These are phyloP conservation scores for Folsomia manolachei DNA, from an alignment of 2,888 invertebrate genomes.

Conservation along the genomic window DNA sequence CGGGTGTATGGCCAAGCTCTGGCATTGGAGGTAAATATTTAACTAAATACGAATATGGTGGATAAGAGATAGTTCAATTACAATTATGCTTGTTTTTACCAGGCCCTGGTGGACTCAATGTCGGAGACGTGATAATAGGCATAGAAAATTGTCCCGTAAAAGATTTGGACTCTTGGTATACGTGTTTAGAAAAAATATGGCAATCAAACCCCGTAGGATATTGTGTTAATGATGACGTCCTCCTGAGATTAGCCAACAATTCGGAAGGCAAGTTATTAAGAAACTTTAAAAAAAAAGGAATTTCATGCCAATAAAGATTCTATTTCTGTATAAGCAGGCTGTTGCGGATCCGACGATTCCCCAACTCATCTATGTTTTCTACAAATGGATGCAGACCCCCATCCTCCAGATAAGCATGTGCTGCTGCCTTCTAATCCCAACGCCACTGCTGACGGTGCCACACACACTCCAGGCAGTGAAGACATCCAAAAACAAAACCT, in stretches of 20 bases:
- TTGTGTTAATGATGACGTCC: conserved; percentile 44
- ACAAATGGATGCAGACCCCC: conserved; percentile 26
- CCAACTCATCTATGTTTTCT: conserved; percentile 49
- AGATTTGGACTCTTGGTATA: conserved; percentile 48
- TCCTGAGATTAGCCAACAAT: conserved; percentile 45
- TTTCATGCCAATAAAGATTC: neutral
- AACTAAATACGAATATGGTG: no score
- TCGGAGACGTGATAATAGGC: conserved; percentile 48
- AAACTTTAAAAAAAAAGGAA: neutral
- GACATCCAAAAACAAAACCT: conserved; percentile 16
- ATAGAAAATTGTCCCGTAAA: conserved; percentile 48
- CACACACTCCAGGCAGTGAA: no score
- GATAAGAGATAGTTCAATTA: neutral
- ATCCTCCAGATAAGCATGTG: neutral
- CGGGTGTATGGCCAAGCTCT: conserved; percentile 42
- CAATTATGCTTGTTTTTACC: conserved; percentile 8
- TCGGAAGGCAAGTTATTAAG: conserved; percentile 41
- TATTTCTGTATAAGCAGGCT: conserved; percentile 30
- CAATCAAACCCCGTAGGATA: conserved; percentile 46
- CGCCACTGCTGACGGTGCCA: neutral
- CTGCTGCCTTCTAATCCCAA: conserved; percentile 1
- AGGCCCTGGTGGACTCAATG: conserved; percentile 48
- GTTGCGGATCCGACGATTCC: conserved; percentile 48
- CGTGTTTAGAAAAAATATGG: conserved; percentile 49
- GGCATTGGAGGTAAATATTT: conserved; percentile 46